Evolutionary conservation across 2,888 invertebrate species (phyloP), one percentile per base, ranked within the genome.

Genomic region (Litoditis marina): DNA sequence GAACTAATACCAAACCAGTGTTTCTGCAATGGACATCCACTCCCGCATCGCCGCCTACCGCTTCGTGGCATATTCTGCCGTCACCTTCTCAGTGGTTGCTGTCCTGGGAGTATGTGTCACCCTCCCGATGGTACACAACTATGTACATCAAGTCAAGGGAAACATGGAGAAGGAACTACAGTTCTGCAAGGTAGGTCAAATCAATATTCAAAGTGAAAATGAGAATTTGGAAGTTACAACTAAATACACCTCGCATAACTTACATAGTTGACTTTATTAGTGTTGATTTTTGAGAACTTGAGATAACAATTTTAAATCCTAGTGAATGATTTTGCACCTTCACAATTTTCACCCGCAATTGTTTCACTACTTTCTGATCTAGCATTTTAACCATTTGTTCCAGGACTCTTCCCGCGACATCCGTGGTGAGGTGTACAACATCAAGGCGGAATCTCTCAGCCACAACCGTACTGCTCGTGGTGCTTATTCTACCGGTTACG

Each of bases 61-160:
- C 39, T 73, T 73, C 50, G 73, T 73, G 44, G 73, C 73, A 64
- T 70, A 70, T 51, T 73, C 73, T 63, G 73, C 73, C 27, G 73
- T 73, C 52, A 64, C 68, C 52, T 73, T 73, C 64, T 73, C 73
- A 46, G 69, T 70, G 47, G 73, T 73, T 44, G 73, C 73, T 52
- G 73, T 73, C 63, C 63, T 73, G 19, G 66, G 69, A 36, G 73
- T 73, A 28, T 70, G 69, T 52, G 63, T 73, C 60, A 73, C 73
- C 19, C 68, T 73, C 27, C 73, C 73, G 44, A 73, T 73, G 73
- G 69, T 73, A 30, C 68, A 73, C 58, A 73, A 70, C 65, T 73
- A 73, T 51, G 69, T 73, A 31, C 69, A 70, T 31, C 66, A 66
- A 49, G 73, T 73, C 56, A 73, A 73, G 69, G 66, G 69, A 57